Conservation (phyloP, 2,888 invertebrate species). For the Leucophenga maculata region DNA sequence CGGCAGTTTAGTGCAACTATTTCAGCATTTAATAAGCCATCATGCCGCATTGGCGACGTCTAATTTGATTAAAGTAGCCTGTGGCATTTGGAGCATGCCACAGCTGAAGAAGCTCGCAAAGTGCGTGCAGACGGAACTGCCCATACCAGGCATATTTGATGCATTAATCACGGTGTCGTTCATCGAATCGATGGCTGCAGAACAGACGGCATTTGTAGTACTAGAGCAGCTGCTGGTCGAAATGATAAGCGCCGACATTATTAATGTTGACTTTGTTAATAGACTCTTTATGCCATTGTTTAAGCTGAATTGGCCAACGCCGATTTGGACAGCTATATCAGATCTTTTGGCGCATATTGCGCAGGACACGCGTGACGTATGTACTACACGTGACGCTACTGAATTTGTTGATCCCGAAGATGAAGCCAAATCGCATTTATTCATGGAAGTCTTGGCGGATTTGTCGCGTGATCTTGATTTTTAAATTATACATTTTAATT, state of each 20-base stretch:
- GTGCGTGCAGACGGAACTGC: not conserved
- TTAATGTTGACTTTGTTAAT: conserved; percentile 77
- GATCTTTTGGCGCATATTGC: conserved; percentile 57
- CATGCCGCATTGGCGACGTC: conserved; percentile 52
- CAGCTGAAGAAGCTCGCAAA: conserved; percentile 20
- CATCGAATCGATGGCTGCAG: conserved; percentile 51
- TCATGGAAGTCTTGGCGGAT: conserved; percentile 71
- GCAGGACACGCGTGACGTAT: conserved; percentile 28
- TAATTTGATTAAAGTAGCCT: conserved; percentile 48
- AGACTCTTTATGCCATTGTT: conserved; percentile 80
- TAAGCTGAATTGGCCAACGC: conserved; percentile 78
- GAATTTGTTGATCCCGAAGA: conserved; percentile 44
- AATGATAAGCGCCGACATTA: conserved; percentile 75
- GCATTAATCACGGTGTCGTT: conserved; percentile 57
- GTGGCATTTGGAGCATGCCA: conserved; percentile 47
- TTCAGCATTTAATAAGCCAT: conserved; percentile 63
- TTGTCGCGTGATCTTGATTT: conserved; percentile 69
- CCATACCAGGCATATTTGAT: conserved; percentile 48
- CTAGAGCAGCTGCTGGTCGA: conserved; percentile 72
- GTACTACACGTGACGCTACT: not conserved
- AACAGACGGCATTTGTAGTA: conserved; percentile 69
- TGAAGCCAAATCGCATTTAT: conserved; percentile 66
- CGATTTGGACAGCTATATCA: conserved; percentile 58
- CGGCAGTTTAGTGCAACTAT: conserved; percentile 56
- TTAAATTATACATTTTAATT: conserved; percentile 42